Evolutionary conservation across 2,113 vertebrate genomes (phyloP), one percentile per base, ranked within the genome.

Genomic region (Dasypus novemcinctus): DNA sequence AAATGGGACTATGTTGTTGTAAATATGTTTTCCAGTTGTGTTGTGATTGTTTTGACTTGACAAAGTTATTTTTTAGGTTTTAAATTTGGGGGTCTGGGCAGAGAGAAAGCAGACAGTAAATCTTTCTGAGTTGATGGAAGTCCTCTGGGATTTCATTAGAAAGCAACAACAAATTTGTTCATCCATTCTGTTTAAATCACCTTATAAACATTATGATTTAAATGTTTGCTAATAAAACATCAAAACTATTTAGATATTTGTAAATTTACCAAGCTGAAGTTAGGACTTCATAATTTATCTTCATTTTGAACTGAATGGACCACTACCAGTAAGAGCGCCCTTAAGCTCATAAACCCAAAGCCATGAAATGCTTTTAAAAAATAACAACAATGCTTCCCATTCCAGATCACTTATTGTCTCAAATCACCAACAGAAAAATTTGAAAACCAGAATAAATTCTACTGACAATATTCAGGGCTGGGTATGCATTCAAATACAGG

Each of bases 281-380:
- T 84, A 64, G 43, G 25, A 84, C 33, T 75, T 83, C 71, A 75
- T 84, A 75, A 92, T 64, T 64, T 49, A 75, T 75, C 25, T 84
- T 25, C 20, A 83, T 84, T n/a, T 84, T 92, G n/a, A 75, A n/a
- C 57, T 92, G 27, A 64, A 13, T 54, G 18, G 27, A 92, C 18
- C 57, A 25, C 43, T 83, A 64, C 52, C 29, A 21, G 41, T 63
- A 74, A 74, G 69, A 84, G 25, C 33, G 74, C 36, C 43, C 43
- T 92, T 25, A 74, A 74, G 46, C 69, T 75, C n/a, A 75, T 52
- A 92, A 64, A 84, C 41, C 90, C 13, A 92, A 92, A 91, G 25
- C 41, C 41, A 71, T 71, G 71, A 61, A 54, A 83, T 63, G 33
- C 33, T 83, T 74, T 61, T 57, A 31, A 63, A 91, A 91, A 74